These are phyloP conservation scores for Doris montereyensis DNA, from an alignment of 2,888 invertebrate genomes.

Conservation along the genomic window DNA sequence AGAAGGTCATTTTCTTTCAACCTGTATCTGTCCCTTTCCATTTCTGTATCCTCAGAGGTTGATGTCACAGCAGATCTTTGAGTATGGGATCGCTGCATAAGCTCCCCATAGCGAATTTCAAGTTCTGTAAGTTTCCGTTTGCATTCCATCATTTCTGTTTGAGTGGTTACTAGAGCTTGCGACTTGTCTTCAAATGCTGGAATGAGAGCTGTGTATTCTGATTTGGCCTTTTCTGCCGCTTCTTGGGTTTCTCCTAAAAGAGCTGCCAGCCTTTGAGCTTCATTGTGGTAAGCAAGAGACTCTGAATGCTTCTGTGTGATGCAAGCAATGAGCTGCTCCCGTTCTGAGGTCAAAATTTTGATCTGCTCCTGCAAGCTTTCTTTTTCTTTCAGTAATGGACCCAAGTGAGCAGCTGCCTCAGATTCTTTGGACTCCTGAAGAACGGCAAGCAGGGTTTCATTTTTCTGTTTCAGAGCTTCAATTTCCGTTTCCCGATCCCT, in stretches of 20 bases:
- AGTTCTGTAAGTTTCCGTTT: constrained; percentile 68
- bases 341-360: constrained; percentile 76
- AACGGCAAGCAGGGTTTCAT: constrained; percentile 68
- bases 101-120: constrained; percentile 67
- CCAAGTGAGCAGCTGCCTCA: constrained; percentile 62
- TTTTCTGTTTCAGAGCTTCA: constrained; percentile 72
- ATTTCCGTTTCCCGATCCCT: constrained; percentile 74
- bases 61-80: constrained; percentile 55
- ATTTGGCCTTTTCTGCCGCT: constrained; percentile 59
- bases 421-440: constrained; percentile 65
- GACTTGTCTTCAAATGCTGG: constrained; percentile 72
- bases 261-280: constrained; percentile 82
- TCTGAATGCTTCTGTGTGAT: constrained; percentile 88
- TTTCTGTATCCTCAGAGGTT: constrained; percentile 45
- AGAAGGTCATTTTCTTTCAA: constrained; percentile 45
- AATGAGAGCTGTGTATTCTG: constrained; percentile 66
- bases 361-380: constrained; percentile 78
- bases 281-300: constrained; percentile 86
- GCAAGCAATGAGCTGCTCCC: constrained; percentile 72
- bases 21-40: constrained; percentile 53
- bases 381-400: constrained; percentile 55
- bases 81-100: constrained; percentile 58
- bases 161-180: constrained; percentile 68
- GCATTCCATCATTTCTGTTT: constrained; percentile 70
- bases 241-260: constrained; percentile 56